Percentiles rank a stretch among this genome's conserved stretches.
Evolutionary conservation across 2,888 invertebrate genomes (phyloP).

Genomic region (Stenurella melanura): DNA sequence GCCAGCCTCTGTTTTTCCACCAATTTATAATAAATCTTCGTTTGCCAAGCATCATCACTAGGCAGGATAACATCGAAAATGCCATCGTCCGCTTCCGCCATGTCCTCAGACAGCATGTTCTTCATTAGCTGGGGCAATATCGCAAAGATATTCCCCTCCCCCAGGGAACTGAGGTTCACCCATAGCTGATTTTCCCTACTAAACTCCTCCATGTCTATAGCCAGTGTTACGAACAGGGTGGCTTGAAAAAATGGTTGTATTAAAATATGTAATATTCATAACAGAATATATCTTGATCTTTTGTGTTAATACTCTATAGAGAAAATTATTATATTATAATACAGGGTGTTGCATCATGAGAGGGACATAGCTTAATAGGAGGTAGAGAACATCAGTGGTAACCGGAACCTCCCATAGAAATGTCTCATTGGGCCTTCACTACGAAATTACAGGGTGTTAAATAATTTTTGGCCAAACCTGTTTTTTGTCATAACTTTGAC

Average conservation of each 20-base stretch:
- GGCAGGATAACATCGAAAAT: slow-evolving; percentile 77
- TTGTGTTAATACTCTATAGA: not conserved
- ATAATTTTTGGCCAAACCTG: too few relatives aligned
- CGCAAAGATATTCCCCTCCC: slow-evolving; percentile 79
- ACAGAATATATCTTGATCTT: not conserved
- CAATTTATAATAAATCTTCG: slow-evolving; percentile 81
- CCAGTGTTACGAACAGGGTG: slow-evolving; percentile 31
- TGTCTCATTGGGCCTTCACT: too few relatives aligned
- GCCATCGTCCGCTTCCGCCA: slow-evolving; percentile 59
- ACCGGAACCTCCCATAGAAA: too few relatives aligned
- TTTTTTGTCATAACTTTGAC: too few relatives aligned
- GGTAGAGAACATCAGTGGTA: too few relatives aligned
- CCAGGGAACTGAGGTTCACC: slow-evolving; percentile 77
- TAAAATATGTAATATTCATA: not conserved
- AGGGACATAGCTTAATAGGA: too few relatives aligned
- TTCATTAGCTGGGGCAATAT: slow-evolving; percentile 81
- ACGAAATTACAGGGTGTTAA: too few relatives aligned
- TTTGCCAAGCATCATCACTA: slow-evolving; percentile 81
- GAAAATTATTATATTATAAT: too few relatives aligned
- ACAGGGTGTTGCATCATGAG: too few relatives aligned
- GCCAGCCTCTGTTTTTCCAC: slow-evolving; percentile 79
- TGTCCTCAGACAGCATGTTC: slow-evolving; percentile 74
- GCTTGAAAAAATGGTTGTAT: not conserved
- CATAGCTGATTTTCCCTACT: slow-evolving; percentile 70
- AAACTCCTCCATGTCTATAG: slow-evolving; percentile 41